Base-by-base conservation (phyloP, 2,113 vertebrate genomes). In the Pontoporia blainvillei region DNA sequence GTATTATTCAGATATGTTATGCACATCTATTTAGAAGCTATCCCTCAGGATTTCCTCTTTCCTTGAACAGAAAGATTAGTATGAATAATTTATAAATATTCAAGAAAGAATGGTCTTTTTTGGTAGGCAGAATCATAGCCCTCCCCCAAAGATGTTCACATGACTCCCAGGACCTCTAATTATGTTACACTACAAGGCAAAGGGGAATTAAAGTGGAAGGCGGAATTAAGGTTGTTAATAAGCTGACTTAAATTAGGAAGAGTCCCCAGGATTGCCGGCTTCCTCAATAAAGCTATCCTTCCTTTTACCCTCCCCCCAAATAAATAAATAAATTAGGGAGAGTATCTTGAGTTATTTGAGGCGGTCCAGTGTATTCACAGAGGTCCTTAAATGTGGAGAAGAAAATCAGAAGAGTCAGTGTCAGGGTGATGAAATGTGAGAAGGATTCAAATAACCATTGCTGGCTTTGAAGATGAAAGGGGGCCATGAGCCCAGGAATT, bases 401-500 rank as follows among this genome's bases (percentile, higher is more conserved):
- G 25, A 59, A 88, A 64, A 11, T 7, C 12, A 39, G 9, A 49
- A 69, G 39, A 31, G 17, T 44, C 4, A 9, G 17, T 29, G 3
- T 62, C 59, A 46, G n/a, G 34, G 29, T 67, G 61, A 44, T 73
- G 20, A 46, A 17, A 44, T 11, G 2, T 86, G 44, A 86, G 21
- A 39, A 89, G 34, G 46, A 86, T 12, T 61, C n/a, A 57, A 9
- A 4, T 4, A 3, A 3, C 7, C 14, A 6, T 12, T 61, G 39
- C 1, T 71, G 25, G 31, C 46, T 81, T 36, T 90, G 31, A 69
- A 57, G 73, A 49, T 57, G 36, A 13, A 67, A 49, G 29, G 17
- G 31, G 18, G 2, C 0, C 6, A 2, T 46, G n/a, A 31, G 27
- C 10, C 17, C 2, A 39, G 4, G 23, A 44, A 64, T 21, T 8